Evolutionary conservation across 2,113 vertebrate genomes (phyloP), one percentile per base, ranked within the genome.

Genomic region (Zapus hudsonius): DNA sequence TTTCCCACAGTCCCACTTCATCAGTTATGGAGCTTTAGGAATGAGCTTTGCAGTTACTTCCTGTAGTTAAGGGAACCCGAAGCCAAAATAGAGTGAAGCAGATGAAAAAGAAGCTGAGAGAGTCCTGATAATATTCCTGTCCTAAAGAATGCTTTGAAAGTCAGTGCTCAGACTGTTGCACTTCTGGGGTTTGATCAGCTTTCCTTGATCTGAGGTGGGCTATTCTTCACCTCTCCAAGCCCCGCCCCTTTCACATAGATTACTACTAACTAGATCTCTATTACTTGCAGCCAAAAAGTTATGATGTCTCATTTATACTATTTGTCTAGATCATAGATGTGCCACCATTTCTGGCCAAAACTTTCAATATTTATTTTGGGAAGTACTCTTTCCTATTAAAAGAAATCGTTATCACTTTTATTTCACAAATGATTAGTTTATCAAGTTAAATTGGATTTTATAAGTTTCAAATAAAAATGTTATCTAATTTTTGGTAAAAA

Each of bases 391-490:
- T 87, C 4, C n/a, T 67, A 42, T 61, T 86, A 76, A 63, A 79
- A 89, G 22, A 55, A 55, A 80, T n/a, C 9, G 83, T 72, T 66
- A 47, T 64, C 15, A 69, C 63, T 9, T 57, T 9, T 75, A 76
- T 92, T 81, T 84, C 83, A 87, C 29, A 63, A 38, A 19, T 88
- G 78, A 74, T 52, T 81, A 55, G 22, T 52, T 91, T 79, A 66
- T 69, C 47, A 91, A 84, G 73, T 73, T 61, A 87, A 90, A 84
- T 25, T 63, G 33, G 25, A 59, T 4, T 13, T 80, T 1, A 25
- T 25, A 61, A 63, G 8, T 93, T 79, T 83, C n/a, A 93, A 87
- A 83, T 70, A 57, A 83, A 93, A 81, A 72, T 73, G 40, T 87
- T 76, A 72, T 11, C 27, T 40, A 36, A 27, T 74, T 38, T 74